Evolutionary conservation across 2,888 invertebrate genomes (phyloP), one percentile per base, ranked within the genome.

Genomic region (Drosophila atroscutellata): DNA sequence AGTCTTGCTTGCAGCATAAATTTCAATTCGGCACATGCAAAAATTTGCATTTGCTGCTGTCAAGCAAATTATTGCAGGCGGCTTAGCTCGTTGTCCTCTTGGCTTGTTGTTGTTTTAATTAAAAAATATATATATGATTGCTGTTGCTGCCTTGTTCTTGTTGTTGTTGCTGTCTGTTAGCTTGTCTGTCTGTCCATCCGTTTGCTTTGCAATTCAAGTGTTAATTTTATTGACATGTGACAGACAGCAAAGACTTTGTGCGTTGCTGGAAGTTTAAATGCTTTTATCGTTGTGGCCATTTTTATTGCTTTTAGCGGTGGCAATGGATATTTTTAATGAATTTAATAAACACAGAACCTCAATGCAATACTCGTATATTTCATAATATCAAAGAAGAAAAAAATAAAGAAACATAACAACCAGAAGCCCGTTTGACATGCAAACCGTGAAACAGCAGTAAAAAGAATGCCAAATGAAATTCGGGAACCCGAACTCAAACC

Each of bases 161-260:
- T 7, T 45, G 37, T 26, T 70, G 72, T 58, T 28, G 9, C 50
- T 36, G 15, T 34, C 18, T 49, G 34, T 54, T 50, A 50, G 36
- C 50, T 34, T 39, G 54, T 42, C 20, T n/a, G 61, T 54, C 8
- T 36, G 42, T 49, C 37, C 47, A 61, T 47, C 20, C 63, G 36
- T 71, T 73, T 75, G 67, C 67, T 70, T 73, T 81, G 69, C 62
- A 69, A 73, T 77, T 75, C 81, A 88, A 87, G 90, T 87, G 86
- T 88, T 88, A 90, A 87, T 87, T 85, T 87, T 79, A 87, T 89
- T 89, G 86, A 81, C 86, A 89, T 88, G 76, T 87, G 89, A 85
- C 86, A 86, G 85, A 62, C 68, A 82, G 80, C 76, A 81, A 81
- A 87, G 83, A 83, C 79, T 71, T 86, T 87, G 83, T 68, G 73